Evolutionary conservation across 2,113 vertebrate genomes (phyloP).

Genomic region (Stigmatopora nigra): DNA sequence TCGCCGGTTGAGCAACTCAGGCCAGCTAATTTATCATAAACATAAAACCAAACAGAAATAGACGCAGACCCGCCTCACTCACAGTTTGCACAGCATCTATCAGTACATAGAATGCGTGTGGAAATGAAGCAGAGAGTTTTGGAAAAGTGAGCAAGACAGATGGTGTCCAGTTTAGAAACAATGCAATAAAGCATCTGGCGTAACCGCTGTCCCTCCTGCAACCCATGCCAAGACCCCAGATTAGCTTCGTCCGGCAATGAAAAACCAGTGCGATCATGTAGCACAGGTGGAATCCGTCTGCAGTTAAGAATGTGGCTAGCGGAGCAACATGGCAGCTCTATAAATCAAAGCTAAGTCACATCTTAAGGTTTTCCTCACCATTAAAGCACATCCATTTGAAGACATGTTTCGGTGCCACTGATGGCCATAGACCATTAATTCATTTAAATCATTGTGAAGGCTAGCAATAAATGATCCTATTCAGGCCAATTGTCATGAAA

Average conservation of each 20-base stretch:
- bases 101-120: not conserved
- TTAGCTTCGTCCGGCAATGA: constrained; percentile 22
- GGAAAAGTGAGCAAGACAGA: constrained; percentile 41
- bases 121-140: constrained; percentile 12
- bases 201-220: constrained; percentile 13
- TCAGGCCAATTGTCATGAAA: no score
- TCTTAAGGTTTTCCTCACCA: not conserved
- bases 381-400: not conserved
- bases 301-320: constrained; percentile 6
- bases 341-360: not conserved
- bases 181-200: constrained; percentile 35
- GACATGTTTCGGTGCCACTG: not conserved
- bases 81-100: constrained; percentile 30
- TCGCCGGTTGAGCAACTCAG: constrained; percentile 8
- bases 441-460: no score
- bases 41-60: constrained; percentile 48
- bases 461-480: no score
- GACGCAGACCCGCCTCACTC: constrained; percentile 22
- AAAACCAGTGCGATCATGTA: constrained; percentile 8
- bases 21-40: constrained; percentile 40
- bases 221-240: constrained; percentile 20
- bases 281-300: constrained; percentile 44
- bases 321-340: constrained; percentile 16
- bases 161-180: constrained; percentile 44
- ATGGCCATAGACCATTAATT: no score